phyloP scores from a whole-genome alignment of 92 coral and sea anemone species.

The Heteractis magnifica region DNA sequence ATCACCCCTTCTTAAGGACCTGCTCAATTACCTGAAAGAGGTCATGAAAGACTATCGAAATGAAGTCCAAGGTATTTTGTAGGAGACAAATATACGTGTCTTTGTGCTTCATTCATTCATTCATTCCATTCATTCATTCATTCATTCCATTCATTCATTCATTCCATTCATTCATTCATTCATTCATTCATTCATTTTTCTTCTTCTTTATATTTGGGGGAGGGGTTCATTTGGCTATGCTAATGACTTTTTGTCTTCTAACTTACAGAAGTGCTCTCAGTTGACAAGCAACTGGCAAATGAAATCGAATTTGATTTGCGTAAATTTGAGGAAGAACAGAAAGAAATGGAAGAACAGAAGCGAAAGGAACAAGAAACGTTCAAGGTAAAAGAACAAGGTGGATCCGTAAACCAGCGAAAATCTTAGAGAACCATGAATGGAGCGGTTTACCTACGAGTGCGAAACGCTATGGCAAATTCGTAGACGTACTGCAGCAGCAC shows the following conservation, averaged over 20 bases:
- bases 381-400: not conserved
- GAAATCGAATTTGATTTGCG: slow-evolving; percentile 98
- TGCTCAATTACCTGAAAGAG: slow-evolving; percentile 87
- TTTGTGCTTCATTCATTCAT: no score
- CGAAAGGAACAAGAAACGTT: slow-evolving; percentile 54
- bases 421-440: not conserved
- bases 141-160: no score
- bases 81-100: not conserved
- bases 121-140: no score
- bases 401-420: no score
- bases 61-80: slow-evolving; percentile 78
- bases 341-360: slow-evolving; percentile 67
- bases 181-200: no score
- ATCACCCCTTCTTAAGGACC: slow-evolving; percentile 84
- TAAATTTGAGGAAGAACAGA: slow-evolving; percentile 94
- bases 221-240: no score
- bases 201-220: no score
- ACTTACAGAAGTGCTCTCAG: slow-evolving; percentile 79
- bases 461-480: no score
- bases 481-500: no score
- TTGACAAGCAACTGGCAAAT: slow-evolving; percentile 92
- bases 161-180: no score
- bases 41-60: slow-evolving; percentile 97
- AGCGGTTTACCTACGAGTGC: not conserved
- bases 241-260: no score